Evolutionary conservation across 2,113 vertebrate genomes (phyloP).

Genomic region (Chionomys nivalis): DNA sequence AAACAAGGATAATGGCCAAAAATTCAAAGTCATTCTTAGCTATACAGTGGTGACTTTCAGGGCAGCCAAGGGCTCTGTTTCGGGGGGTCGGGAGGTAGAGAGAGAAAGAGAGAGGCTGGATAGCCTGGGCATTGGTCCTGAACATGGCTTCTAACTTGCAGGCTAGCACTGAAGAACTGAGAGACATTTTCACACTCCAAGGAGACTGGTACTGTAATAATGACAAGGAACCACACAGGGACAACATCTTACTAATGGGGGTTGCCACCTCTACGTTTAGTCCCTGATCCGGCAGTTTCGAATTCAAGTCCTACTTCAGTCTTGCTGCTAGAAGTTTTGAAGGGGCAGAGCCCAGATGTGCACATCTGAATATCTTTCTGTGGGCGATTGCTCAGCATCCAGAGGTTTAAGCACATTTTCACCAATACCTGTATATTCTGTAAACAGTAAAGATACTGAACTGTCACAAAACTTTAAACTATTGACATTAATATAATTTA

Average conservation of each 20-base stretch:
- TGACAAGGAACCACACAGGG: background rate
- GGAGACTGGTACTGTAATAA: background rate
- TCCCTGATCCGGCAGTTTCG: background rate
- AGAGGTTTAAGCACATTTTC: background rate
- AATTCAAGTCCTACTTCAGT: background rate
- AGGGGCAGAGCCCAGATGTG: background rate
- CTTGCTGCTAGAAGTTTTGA: background rate
- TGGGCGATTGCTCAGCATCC: background rate
- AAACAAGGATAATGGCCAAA: background rate
- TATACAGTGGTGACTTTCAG: too few relatives aligned
- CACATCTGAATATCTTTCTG: background rate
- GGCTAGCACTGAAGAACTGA: background rate
- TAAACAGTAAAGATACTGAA: background rate
- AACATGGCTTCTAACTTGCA: background rate
- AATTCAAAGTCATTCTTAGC: background rate
- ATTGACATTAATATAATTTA: background rate
- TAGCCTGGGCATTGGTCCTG: background rate
- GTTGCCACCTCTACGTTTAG: background rate
- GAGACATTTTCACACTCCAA: background rate
- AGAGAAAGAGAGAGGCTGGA: background rate
- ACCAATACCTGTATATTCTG: background rate
- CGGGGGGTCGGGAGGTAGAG: background rate
- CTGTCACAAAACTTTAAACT: background rate
- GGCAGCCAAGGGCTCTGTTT: too few relatives aligned
- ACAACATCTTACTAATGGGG: background rate